Evolutionary conservation across 2,113 vertebrate species (phyloP).

Genomic region (Embiotoca jacksoni): DNA sequence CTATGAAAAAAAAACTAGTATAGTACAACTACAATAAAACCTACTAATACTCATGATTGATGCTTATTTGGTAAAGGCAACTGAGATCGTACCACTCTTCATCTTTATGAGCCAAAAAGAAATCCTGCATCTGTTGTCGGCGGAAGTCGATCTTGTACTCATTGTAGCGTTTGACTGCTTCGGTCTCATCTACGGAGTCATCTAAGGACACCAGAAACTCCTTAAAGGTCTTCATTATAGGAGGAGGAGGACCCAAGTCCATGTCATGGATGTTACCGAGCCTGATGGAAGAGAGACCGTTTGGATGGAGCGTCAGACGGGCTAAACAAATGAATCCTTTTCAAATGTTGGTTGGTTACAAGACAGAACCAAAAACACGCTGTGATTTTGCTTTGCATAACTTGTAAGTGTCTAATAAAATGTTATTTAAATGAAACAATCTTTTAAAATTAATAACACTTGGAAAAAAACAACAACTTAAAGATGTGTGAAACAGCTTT

Average conservation of each 20-base stretch:
- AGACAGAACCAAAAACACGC: no score
- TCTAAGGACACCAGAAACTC: constrained; percentile 93
- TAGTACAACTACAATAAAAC: not conserved
- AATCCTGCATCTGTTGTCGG: constrained; percentile 96
- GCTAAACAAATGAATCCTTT: no score
- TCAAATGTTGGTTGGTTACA: no score
- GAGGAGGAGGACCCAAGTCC: constrained; percentile 89
- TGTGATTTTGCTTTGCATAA: no score
- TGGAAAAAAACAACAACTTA: no score
- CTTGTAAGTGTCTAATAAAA: no score
- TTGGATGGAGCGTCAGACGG: no score
- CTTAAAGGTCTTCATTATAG: constrained; percentile 94
- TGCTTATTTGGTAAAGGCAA: constrained; percentile 14
- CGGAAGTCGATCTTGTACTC: constrained; percentile 95
- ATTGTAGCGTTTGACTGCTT: constrained; percentile 94
- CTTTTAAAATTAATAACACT: not conserved
- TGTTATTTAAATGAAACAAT: no score
- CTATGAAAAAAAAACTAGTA: not conserved
- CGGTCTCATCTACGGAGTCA: constrained; percentile 93
- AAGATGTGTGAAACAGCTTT: not conserved
- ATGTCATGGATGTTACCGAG: constrained; percentile 93
- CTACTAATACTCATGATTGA: not conserved
- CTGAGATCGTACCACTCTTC: constrained; percentile 92
- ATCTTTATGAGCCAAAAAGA: constrained; percentile 95
- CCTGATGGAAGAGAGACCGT: constrained; percentile 66